Evolutionary conservation across 2,113 vertebrate species (phyloP), one percentile per base, ranked within the genome.

Genomic region (Gobio gobio): DNA sequence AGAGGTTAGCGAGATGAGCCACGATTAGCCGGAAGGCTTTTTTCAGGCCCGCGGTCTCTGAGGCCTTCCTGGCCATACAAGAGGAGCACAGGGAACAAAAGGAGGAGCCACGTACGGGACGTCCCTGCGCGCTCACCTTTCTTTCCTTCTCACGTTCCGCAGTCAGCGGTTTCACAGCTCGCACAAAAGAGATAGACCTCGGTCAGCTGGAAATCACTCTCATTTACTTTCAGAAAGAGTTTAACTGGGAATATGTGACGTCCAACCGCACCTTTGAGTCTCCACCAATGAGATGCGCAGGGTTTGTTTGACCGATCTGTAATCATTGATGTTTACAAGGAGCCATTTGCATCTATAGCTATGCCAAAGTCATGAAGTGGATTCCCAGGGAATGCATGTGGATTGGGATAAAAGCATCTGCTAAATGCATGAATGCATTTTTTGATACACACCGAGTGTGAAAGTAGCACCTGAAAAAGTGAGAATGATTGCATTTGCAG

Each of bases 51-150:
- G 26, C 54, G 20, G 66, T 75, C 89, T 89, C 89, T 86, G 84
- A 91, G 85, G 64, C 24, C 85, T 81, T 86, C 83, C 78, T 58
- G 64, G 63, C 70, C 87, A 72, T 90, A 91, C 73, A 59, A 90
- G 90, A 72, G 36, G 68, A 72, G 68, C 36, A 12, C 68, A 5
- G 36, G 90, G 90, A 91, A 82, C 87, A 78, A 78, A 63, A 66
- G 78, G 88, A 88, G 83, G 85, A 85, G 82, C 77, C 78, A 74
- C 82, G 49, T 18, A 59, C 40, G 89, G 89, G 89, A 89, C 70
- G 14, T 86, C 86, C 85, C 83, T 26, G 76, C n/a, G 80, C 66
- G 64, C 86, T 87, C 81, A 74, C 70, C 84, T 88, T 87, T 86
- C 87, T 83, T 47, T 16, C 74, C 85, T 70, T 88, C 86, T 75